These are phyloP conservation scores for Numenius phaeopus DNA, from an alignment of 2,797 vertebrate species.

Conservation along the genomic window DNA sequence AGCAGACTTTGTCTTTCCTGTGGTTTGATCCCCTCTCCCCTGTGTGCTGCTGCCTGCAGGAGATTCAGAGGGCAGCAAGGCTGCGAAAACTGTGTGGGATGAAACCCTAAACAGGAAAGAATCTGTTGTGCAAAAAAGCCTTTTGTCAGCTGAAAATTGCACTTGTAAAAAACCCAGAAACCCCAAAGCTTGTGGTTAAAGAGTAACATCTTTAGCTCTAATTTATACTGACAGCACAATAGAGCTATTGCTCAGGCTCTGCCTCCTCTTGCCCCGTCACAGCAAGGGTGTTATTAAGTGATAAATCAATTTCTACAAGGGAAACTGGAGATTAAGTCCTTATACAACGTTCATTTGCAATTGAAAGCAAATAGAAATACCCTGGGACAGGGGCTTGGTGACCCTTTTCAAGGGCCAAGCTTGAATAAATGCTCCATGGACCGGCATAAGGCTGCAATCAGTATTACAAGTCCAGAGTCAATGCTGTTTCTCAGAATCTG, in stretches of 20 bases:
- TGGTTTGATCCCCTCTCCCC: background rate
- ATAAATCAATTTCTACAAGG: conserved; percentile 64
- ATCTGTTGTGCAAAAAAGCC: conserved; percentile 51
- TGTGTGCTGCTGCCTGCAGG: background rate
- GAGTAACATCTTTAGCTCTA: conserved; percentile 60
- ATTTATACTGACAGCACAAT: conserved; percentile 62
- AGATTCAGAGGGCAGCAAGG: conserved; percentile 11
- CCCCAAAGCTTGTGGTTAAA: conserved; percentile 45
- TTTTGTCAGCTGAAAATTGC: conserved; percentile 68
- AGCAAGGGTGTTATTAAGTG: conserved; percentile 48
- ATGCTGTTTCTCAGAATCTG: background rate
- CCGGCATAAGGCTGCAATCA: background rate
- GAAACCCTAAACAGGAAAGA: conserved; percentile 56
- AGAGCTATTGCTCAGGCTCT: conserved; percentile 28
- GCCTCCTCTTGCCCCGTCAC: conserved; percentile 15
- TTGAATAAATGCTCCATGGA: background rate
- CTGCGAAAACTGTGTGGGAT: conserved; percentile 21
- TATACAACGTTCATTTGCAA: conserved; percentile 25
- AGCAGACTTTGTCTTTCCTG: background rate
- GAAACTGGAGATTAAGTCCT: conserved; percentile 44
- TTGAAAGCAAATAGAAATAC: conserved; percentile 43
- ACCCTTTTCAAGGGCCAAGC: background rate
- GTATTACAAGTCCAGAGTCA: background rate
- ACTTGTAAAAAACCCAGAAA: conserved; percentile 32
- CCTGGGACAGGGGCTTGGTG: background rate